Conservation (phyloP, 2,113 vertebrate genomes). For the Antechinus flavipes region DNA sequence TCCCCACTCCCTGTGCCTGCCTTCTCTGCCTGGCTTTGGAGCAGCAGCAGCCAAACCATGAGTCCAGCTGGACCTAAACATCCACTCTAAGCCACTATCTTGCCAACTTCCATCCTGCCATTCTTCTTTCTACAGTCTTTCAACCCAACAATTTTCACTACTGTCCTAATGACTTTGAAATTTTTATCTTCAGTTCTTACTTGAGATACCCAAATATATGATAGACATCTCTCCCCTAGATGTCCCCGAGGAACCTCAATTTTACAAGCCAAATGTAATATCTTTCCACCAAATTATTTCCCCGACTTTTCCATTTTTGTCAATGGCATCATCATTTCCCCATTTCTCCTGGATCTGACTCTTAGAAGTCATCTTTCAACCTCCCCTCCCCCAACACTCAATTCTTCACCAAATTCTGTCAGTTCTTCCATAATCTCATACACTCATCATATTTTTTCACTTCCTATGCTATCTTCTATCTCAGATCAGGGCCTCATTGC, state of each 20-base stretch:
- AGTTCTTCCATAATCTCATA: neutral
- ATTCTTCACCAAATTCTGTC: neutral
- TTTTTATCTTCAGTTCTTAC: neutral
- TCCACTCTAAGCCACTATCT: neutral
- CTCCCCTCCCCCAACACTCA: neutral
- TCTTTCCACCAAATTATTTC: neutral
- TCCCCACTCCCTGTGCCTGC: too few relatives aligned
- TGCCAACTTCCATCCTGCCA: neutral
- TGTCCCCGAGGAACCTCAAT: neutral
- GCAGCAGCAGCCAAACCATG: neutral
- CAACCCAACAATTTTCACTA: neutral
- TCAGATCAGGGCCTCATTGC: neutral
- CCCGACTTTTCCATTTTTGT: neutral
- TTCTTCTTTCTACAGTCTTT: conserved; percentile 20
- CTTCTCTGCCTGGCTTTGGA: neutral
- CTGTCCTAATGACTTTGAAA: neutral
- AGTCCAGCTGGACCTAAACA: neutral
- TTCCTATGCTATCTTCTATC: neutral
- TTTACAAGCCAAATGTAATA: neutral
- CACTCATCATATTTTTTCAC: neutral
- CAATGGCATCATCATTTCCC: neutral
- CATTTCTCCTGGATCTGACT: neutral
- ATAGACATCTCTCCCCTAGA: neutral
- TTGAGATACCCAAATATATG: neutral
- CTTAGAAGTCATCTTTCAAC: neutral